Conservation (phyloP, 2,113 vertebrate species). For the Lota lota region DNA sequence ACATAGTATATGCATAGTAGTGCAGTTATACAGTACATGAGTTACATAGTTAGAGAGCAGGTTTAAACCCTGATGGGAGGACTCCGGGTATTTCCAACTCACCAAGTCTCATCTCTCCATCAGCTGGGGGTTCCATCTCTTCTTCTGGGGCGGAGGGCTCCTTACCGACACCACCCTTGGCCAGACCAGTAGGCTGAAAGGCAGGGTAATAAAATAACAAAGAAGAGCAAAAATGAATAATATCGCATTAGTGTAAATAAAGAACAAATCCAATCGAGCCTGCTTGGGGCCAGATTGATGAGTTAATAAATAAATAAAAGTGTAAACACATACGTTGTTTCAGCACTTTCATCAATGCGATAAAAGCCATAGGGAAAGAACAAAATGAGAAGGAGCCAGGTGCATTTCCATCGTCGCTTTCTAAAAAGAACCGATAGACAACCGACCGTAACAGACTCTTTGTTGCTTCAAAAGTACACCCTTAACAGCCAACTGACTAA, state of each 20-base stretch:
- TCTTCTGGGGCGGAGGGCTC: conserved; percentile 63
- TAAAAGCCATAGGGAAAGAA: no score
- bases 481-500: no score
- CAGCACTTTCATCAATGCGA: no score
- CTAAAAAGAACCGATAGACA: no score
- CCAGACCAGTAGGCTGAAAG: conserved; percentile 71
- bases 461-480: no score
- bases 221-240: conserved; percentile 1
- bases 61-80: not conserved
- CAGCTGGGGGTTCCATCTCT: conserved; percentile 46
- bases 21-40: not conserved
- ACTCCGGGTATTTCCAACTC: not conserved
- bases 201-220: conserved; percentile 13
- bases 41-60: not conserved
- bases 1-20: not conserved
- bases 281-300: no score
- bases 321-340: no score
- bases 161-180: conserved; percentile 61
- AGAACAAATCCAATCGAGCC: no score
- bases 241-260: not conserved
- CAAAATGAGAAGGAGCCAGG: no score
- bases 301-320: no score
- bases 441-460: no score
- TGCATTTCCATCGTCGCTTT: no score
- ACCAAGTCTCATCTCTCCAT: conserved; percentile 52